phyloP scores from a whole-genome alignment of 2,113 vertebrate species.

The Coptodon rendalli region DNA sequence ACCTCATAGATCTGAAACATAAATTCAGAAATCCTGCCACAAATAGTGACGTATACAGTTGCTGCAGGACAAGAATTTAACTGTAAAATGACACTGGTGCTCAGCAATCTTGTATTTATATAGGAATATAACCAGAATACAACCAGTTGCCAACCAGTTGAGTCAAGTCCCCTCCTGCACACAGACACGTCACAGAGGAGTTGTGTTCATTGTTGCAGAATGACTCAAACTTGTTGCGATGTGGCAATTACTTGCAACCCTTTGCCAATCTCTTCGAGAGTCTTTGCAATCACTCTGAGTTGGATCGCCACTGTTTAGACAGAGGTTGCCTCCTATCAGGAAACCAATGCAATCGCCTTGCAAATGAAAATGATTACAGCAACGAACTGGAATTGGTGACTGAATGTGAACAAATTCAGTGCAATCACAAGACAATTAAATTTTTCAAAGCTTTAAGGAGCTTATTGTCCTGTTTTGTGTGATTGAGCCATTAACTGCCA shows the following conservation, averaged over 20 bases:
- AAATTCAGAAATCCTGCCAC: not conserved
- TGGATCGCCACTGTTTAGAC: not conserved
- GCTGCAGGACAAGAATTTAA: not conserved
- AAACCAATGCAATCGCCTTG: not conserved
- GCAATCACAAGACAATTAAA: not conserved
- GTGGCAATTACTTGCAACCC: not conserved
- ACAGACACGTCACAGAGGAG: not conserved
- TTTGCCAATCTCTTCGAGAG: not conserved
- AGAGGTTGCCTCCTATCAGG: not conserved
- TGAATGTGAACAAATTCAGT: not conserved
- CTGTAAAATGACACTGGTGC: not conserved
- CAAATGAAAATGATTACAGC: not conserved
- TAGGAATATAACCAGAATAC: not conserved
- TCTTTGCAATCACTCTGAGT: not conserved
- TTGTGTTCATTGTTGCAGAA: not conserved
- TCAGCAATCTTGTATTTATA: not conserved
- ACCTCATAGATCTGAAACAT: not conserved
- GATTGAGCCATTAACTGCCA: not conserved
- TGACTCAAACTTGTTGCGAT: not conserved
- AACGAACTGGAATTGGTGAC: not conserved
- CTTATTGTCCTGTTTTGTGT: not conserved
- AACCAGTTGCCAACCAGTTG: not conserved
- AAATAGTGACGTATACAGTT: not conserved
- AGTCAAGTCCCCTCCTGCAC: not conserved
- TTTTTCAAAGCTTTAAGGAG: not conserved